A percentile compares a stretch with the other conserved stretches of the same genome.
These are phyloP conservation scores for Drosophila picticornis DNA, from an alignment of 2,888 invertebrate genomes.

Conservation along the genomic window DNA sequence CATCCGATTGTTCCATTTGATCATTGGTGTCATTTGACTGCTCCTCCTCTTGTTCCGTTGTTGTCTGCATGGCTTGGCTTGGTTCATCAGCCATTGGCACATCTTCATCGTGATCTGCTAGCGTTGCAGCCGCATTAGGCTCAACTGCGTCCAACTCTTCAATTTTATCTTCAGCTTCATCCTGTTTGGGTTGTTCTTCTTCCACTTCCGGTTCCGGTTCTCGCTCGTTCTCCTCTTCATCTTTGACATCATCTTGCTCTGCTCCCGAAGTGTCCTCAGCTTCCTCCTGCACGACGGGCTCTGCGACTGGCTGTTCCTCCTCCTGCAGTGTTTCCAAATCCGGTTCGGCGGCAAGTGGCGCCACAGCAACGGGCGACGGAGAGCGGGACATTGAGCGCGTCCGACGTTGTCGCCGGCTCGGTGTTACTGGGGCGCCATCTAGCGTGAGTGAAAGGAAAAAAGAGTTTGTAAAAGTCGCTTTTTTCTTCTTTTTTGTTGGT, in stretches of 20 bases:
- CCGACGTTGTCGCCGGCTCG: slow-evolving; percentile 81
- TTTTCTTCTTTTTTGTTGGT: slow-evolving; percentile 26
- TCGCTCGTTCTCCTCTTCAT: slow-evolving; percentile 33
- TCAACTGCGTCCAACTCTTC: slow-evolving; percentile 34
- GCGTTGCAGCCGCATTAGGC: slow-evolving; percentile 15
- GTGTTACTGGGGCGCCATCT: slow-evolving; percentile 79
- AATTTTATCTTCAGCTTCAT: slow-evolving; percentile 22
- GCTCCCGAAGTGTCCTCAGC: slow-evolving; percentile 33
- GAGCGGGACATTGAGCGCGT: slow-evolving; percentile 84
- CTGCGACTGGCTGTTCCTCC: slow-evolving; percentile 63
- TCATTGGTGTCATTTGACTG: slow-evolving; percentile 31
- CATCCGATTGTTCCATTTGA: slow-evolving; percentile 17
- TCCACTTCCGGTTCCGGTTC: slow-evolving; percentile 64
- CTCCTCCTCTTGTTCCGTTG: slow-evolving; percentile 5
- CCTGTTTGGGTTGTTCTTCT: slow-evolving; percentile 24
- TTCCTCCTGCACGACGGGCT: slow-evolving; percentile 66
- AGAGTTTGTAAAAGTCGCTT: slow-evolving; percentile 15
- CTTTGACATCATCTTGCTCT: slow-evolving; percentile 68
- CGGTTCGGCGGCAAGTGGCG: slow-evolving; percentile 75
- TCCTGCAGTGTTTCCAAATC: slow-evolving; percentile 78
- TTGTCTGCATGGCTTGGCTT: slow-evolving; percentile 14
- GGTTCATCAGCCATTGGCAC: slow-evolving; percentile 71
- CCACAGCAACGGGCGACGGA: slow-evolving; percentile 82
- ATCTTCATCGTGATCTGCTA: slow-evolving; percentile 38
- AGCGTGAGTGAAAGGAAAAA: slow-evolving; percentile 2